Percentiles rank a stretch among this genome's conserved stretches.
phyloP scores from a whole-genome alignment of 2,888 invertebrate species.

The Biston betularia region DNA sequence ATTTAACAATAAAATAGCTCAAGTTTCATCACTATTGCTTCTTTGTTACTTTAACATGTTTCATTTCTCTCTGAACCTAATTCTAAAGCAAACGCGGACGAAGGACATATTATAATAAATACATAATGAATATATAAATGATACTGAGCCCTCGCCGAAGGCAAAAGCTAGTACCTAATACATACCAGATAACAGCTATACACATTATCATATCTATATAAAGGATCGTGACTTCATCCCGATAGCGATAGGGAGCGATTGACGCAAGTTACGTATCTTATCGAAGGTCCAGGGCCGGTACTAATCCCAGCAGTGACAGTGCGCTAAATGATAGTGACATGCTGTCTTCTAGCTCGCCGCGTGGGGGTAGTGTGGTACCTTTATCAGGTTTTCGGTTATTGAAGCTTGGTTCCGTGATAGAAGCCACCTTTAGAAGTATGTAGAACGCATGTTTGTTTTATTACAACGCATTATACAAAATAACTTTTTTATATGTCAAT shows the following conservation, averaged over 20 bases:
- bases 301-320: conserved; percentile 34
- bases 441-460: not conserved
- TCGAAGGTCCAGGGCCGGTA: conserved; percentile 25
- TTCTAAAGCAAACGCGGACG: too few relatives aligned
- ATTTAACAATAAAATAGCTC: too few relatives aligned
- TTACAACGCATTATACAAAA: too few relatives aligned
- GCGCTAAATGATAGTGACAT: conserved; percentile 15
- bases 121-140: not conserved
- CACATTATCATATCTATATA: conserved; percentile 41
- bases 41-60: too few relatives aligned
- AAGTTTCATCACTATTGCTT: too few relatives aligned
- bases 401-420: not conserved
- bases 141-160: not conserved
- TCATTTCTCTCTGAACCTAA: too few relatives aligned
- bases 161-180: not conserved
- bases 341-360: conserved; percentile 6
- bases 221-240: conserved; percentile 45
- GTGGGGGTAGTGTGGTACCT: not conserved
- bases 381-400: not conserved
- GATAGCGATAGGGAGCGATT: conserved; percentile 38
- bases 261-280: conserved; percentile 48
- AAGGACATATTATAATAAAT: not conserved
- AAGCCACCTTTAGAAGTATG: not conserved
- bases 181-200: conserved; percentile 9
- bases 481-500: too few relatives aligned